These are phyloP conservation scores for Merops nubicus DNA, from an alignment of 2,113 vertebrate species.

Conservation along the genomic window DNA sequence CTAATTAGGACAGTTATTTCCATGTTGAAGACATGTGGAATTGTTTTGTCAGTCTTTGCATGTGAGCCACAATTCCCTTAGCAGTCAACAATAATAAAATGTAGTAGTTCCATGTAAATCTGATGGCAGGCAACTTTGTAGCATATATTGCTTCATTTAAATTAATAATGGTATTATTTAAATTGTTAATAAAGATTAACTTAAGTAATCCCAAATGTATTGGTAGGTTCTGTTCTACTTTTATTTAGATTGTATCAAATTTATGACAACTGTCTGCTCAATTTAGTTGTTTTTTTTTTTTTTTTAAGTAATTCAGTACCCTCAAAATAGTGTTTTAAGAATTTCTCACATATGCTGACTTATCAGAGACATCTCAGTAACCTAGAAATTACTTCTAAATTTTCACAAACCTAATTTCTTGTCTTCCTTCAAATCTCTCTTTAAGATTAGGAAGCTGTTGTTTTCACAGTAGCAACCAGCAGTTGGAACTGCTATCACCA, in stretches of 20 bases:
- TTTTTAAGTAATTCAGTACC: background rate
- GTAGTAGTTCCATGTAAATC: background rate
- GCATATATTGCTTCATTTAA: background rate
- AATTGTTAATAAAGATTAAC: background rate
- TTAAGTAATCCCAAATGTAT: background rate
- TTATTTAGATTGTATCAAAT: background rate
- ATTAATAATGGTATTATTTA: background rate
- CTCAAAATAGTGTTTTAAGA: background rate
- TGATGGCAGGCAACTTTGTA: background rate
- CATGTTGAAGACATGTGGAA: background rate
- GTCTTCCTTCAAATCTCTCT: background rate
- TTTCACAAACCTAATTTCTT: background rate
- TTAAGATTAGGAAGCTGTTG: background rate
- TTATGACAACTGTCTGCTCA: background rate
- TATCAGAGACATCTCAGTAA: background rate
- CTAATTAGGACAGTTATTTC: slow-evolving; percentile 24
- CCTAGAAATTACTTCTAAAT: background rate
- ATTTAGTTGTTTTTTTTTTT: fast-evolving
- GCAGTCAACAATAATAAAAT: background rate
- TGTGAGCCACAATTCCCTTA: background rate
- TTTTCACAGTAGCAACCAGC: background rate
- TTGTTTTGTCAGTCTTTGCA: background rate
- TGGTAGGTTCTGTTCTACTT: background rate
- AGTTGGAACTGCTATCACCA: background rate
- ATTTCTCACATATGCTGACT: background rate